Base-by-base conservation (phyloP, 2,113 vertebrate species). In the Cyanoramphus novaezelandiae region DNA sequence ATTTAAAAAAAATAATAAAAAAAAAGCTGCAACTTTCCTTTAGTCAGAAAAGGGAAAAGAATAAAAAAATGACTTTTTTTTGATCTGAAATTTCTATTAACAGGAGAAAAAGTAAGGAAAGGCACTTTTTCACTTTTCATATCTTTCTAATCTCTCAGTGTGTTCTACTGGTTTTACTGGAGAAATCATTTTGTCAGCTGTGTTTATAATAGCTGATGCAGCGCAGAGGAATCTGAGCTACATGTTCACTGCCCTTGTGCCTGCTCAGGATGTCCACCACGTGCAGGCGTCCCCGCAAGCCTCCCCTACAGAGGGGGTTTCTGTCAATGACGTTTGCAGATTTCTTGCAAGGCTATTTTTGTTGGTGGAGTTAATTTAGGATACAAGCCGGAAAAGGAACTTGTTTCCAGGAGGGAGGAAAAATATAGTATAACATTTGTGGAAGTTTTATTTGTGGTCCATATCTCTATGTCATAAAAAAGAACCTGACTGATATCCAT, bases 151-250 rank as follows among this genome's bases (percentile, higher is more conserved):
- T 86, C 80, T 78, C 39, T 92, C 70, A 93, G 20, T 1, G 4
- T 69, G 44, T 63, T 86, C 67, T 86, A 17, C 46, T 93, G 82
- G 21, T 76, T 95, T 95, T 88, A 52, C 88, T 88, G 88, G 65
- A 92, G 79, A 86, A 87, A 86, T 85, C 27, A 57, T 88, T 97
- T 80, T 95, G 87, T 96, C 96, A 96, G 78, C 76, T 98, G 94
- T 98, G 59, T 94, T 96, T 84, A 57, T 79, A 97, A 98, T 98
- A 94, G 97, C 35, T 81, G 77, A 92, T 88, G 72, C 49, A 57
- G 84, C 10, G 6, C 96, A 86, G 96, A 95, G 97, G 97, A 98
- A 98, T 93, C 76, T 90, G 49, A 64, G 81, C 72, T 91, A 31
- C 24, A 57, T 63, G 79, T 79, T 97, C 93, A 71, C 89, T 95